Evolutionary conservation across 2,113 vertebrate genomes (phyloP).

Genomic region (Malaclemys terrapin): DNA sequence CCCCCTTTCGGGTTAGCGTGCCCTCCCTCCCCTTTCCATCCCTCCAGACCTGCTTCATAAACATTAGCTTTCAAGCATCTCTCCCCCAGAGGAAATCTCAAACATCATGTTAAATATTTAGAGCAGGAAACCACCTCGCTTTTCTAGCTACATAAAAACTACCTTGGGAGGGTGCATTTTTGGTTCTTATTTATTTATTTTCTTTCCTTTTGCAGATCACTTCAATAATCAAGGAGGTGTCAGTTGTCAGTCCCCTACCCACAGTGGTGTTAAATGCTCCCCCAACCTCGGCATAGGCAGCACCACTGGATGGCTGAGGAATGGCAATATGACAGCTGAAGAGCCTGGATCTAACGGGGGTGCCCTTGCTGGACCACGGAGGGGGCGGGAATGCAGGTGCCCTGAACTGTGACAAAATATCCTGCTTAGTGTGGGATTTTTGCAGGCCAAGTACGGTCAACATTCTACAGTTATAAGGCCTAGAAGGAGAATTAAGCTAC

Average conservation of each 20-base stretch:
- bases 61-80: constrained; percentile 74
- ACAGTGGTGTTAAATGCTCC: constrained; percentile 44
- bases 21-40: constrained; percentile 58
- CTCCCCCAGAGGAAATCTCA: constrained; percentile 67
- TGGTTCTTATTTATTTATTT: constrained; percentile 35
- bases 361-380: neutral
- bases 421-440: neutral
- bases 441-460: neutral
- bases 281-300: neutral
- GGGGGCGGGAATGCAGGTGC: neutral
- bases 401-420: neutral
- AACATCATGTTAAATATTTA: constrained; percentile 76
- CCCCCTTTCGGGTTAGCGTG: neutral
- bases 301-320: neutral
- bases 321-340: neutral
- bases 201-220: constrained; percentile 35
- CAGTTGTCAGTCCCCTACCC: constrained; percentile 37
- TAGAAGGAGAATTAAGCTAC: accelerated
- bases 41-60: constrained; percentile 76
- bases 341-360: neutral
- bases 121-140: constrained; percentile 74
- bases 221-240: neutral
- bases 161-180: constrained; percentile 53
- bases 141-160: constrained; percentile 68
- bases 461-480: neutral